Evolutionary conservation across 2,888 invertebrate species (phyloP).

Genomic region (Ganaspis brasiliensis): DNA sequence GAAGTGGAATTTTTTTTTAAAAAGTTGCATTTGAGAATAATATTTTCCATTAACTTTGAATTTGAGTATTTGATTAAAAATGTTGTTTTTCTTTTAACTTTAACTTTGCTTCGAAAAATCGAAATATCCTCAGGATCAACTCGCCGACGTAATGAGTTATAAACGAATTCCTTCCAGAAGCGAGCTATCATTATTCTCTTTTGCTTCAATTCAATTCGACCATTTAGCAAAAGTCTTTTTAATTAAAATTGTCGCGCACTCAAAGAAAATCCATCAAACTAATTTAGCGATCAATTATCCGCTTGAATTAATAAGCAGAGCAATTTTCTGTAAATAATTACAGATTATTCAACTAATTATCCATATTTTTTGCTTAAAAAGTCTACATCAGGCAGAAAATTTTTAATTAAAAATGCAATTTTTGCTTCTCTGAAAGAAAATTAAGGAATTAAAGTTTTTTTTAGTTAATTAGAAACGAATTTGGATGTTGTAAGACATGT

Average conservation of each 20-base stretch:
- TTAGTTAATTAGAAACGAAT: too few relatives aligned
- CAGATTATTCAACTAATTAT: not conserved
- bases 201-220: not conserved
- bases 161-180: conserved; percentile 40
- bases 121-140: not conserved
- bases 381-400: not conserved
- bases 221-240: not conserved
- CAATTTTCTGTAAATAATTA: not conserved
- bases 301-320: not conserved
- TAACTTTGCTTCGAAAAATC: not conserved
- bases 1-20: too few relatives aligned
- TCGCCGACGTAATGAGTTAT: conserved; percentile 39
- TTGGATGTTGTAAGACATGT: too few relatives aligned
- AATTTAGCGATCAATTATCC: not conserved
- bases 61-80: too few relatives aligned
- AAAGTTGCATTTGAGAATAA: too few relatives aligned
- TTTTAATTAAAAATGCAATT: not conserved
- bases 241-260: not conserved
- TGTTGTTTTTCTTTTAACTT: too few relatives aligned
- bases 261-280: not conserved
- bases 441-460: too few relatives aligned
- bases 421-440: too few relatives aligned
- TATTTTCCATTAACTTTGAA: too few relatives aligned
- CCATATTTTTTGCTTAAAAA: not conserved
- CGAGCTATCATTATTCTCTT: conserved; percentile 22